Evolutionary conservation across 2,888 invertebrate species (phyloP).

Genomic region (Lycaena phlaeas): DNA sequence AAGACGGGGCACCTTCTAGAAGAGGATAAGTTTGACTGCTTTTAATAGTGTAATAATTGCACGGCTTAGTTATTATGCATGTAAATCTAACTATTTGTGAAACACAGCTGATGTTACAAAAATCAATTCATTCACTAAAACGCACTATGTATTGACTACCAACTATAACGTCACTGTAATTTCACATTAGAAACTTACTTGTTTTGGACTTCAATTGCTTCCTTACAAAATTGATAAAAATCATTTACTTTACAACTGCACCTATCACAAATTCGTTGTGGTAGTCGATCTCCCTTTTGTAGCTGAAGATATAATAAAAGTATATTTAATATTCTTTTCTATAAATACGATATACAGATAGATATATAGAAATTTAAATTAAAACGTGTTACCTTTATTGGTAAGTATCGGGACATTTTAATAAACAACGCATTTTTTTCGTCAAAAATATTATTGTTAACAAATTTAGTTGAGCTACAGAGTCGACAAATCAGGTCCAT

Average conservation of each 20-base stretch:
- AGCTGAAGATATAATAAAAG: slow-evolving; percentile 58
- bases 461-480: slow-evolving; percentile 64
- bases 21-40: too few species aligned
- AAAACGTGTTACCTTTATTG: slow-evolving; percentile 75
- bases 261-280: slow-evolving; percentile 80
- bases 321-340: slow-evolving; percentile 12
- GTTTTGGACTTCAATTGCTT: slow-evolving; percentile 77
- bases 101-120: too few species aligned
- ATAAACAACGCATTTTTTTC: slow-evolving; percentile 78
- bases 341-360: too few species aligned
- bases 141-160: too few species aligned
- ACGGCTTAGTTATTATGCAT: too few species aligned
- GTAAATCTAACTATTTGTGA: too few species aligned
- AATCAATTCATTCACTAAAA: too few species aligned
- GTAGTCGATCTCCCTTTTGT: slow-evolving; percentile 76
- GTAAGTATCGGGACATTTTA: slow-evolving; percentile 81
- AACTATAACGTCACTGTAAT: too few species aligned
- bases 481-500: slow-evolving; percentile 62
- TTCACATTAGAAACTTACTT: slow-evolving; percentile 41
- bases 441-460: slow-evolving; percentile 79
- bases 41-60: too few species aligned
- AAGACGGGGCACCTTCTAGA: too few species aligned
- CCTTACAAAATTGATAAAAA: slow-evolving; percentile 81
- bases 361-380: too few species aligned
- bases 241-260: slow-evolving; percentile 81